phyloP scores from a whole-genome alignment of 2,113 vertebrate species.

The mouse (Mus musculus) region GRCm39 chr13:47909501-47910000 shows the following conservation, averaged over 20 bases:
- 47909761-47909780: background rate
- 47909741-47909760: background rate
- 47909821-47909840: background rate
- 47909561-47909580: background rate
- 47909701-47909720: background rate
- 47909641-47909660: background rate
- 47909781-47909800: background rate
- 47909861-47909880: constrained; percentile 60
- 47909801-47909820: background rate
- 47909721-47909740: background rate
- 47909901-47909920: background rate
- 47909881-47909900: constrained; percentile 66
- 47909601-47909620: background rate
- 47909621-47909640: background rate
- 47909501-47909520: background rate
- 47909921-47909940: constrained; percentile 35
- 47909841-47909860: constrained; percentile 40
- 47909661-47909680: background rate
- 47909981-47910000: background rate
- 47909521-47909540: background rate
- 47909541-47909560: background rate
- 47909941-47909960: background rate
- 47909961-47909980: background rate
- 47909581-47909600: background rate
- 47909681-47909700: background rate